Base-by-base conservation (phyloP, 2,888 invertebrate genomes). In the Lordiphosa fenestrarum region DNA sequence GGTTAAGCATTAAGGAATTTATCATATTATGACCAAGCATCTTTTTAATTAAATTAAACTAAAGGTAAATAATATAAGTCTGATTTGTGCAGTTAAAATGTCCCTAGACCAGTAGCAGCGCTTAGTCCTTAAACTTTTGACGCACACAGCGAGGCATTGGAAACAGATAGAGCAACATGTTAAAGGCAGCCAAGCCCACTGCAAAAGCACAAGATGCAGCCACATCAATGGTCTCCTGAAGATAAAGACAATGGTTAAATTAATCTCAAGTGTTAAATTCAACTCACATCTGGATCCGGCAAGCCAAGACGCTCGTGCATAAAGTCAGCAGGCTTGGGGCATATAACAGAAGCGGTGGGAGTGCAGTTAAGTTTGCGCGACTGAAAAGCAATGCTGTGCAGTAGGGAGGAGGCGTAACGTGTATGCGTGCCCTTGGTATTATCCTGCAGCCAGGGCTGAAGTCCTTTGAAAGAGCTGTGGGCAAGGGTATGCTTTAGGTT, bases 91-190 rank as follows among this genome's bases (percentile, higher is more conserved):
- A 30, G 30, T 10, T 30, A 9, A 30, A 30, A 10, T 4, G 10
- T 30, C 30, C 9, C 9, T n/a, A 10, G 9, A 1, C 30, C 4
- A 4, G 7, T n/a, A 13, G 19, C 7, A 15, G 7, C 40, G 7
- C 9, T 88, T 78, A 89, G 86, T 89, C 88, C 85, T 96, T 92
- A 90, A 97, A 97, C 90, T 97, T 97, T 64, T 95, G 94, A 83
- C 95, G 95, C 10, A 97, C 92, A 85, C 94, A 95, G 33, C 94
- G 93, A 0, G 97, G 96, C 74, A 97, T 89, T 0, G 97, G 97
- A 74, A 97, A 91, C 41, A 96, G 90, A 89, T 97, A 97, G 51
- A 97, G 90, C 62, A 97, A 92, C 87, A 96, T 93, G 87, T 97
- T 97, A 4, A 96, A 91, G 44, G 96, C 91, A 66, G 95, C 93